Evolutionary conservation across 2,888 invertebrate genomes (phyloP), one percentile per base, ranked within the genome.

Genomic region (Tolmerus cingulatus): DNA sequence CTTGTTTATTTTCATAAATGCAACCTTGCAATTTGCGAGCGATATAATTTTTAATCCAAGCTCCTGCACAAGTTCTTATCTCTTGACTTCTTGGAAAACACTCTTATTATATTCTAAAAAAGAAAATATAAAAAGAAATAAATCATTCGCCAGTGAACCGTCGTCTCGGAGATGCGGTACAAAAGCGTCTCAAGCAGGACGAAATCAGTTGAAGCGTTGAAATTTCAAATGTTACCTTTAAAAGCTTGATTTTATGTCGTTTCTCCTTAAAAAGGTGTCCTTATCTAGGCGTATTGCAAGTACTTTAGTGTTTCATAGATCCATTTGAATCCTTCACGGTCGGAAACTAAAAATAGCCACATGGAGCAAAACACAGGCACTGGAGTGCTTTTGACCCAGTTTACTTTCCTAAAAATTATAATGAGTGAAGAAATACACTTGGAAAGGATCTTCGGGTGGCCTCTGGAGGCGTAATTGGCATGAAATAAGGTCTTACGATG

Each of bases 401-500:
- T 82, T 37, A 7, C n/a, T n/a, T 57, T 37, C n/a, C 57, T 57
- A 66, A 40, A 55, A 82, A 66, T 37, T 66, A 19, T 82, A 82
- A 82, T 37, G 57, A n/a, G 37, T 3, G 66, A 82, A 23, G 34
- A 34, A 34, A 34, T 34, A 34, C 34, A 34, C 34, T 82, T 14
- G 46, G 46, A 7, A n/a, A 0, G 34, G 3, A 34, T 34, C 34
- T 34, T 34, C 5, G 34, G 5, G 34, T 34, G 34, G 34, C 16
- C 55, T 82, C 34, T 57, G 37, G 14, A 57, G 37, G 37, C 55
- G 66, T 82, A 82, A 66, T 82, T 82, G 82, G 66, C 82, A 19
- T 82, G 82, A 82, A 82, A 82, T 82, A 40, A 57, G 66, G 57
- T 57, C 82, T 82, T 82, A 66, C 34, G 34, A 40, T 57, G 40